Conservation (phyloP, 2,113 vertebrate genomes). For the Cyanoliseus patagonus region DNA sequence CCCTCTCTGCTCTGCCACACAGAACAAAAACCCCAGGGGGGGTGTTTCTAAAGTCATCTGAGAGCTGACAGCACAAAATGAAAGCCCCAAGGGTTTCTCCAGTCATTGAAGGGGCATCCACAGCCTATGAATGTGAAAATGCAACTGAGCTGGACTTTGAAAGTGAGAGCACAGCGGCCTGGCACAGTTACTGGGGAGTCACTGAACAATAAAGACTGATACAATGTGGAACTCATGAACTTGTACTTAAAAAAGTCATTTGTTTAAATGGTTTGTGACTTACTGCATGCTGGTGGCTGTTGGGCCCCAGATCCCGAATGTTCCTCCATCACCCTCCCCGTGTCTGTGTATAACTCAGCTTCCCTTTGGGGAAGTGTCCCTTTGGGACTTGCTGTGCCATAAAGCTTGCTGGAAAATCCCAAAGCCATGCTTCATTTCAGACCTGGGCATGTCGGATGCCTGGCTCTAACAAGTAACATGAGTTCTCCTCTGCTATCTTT, state of each 20-base stretch:
- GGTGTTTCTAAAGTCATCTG: conserved; percentile 42
- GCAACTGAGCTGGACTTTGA: not conserved
- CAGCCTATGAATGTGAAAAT: conserved; percentile 22
- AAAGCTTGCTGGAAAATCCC: not conserved
- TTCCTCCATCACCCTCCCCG: not conserved
- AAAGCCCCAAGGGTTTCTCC: conserved; percentile 49
- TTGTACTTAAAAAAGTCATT: not conserved
- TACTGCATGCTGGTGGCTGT: not conserved
- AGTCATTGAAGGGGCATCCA: not conserved
- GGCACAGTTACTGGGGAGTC: not conserved
- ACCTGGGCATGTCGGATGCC: not conserved
- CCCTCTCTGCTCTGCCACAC: conserved; percentile 46
- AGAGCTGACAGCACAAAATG: conserved; percentile 48
- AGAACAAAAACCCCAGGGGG: conserved; percentile 3
- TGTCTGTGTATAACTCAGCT: not conserved
- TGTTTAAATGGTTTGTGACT: not conserved
- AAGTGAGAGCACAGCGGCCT: conserved; percentile 35
- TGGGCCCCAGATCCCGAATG: not conserved
- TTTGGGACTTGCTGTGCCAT: not conserved
- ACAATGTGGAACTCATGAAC: not conserved
- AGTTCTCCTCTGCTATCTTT: not conserved
- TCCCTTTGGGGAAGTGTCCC: not conserved
- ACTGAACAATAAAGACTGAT: not conserved
- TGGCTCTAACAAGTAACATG: not conserved
- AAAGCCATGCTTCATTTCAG: not conserved